These are phyloP conservation scores for Symphodus melops DNA, from an alignment of 2,113 vertebrate species.

Conservation along the genomic window DNA sequence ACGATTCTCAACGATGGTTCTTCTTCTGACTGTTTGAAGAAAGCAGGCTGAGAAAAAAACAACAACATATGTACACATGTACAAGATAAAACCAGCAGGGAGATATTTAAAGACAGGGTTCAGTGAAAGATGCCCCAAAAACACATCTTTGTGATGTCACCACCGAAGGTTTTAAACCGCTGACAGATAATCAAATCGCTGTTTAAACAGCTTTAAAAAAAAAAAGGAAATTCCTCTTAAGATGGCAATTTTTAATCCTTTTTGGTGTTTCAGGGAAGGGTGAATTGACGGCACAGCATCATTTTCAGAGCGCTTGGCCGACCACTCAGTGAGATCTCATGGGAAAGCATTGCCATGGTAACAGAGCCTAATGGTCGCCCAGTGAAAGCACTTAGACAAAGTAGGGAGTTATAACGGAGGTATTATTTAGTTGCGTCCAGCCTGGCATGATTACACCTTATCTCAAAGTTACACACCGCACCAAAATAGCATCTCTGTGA, in stretches of 20 bases:
- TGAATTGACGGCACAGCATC: conserved; percentile 41
- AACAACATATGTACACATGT: too few species aligned
- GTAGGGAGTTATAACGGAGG: conserved; percentile 68
- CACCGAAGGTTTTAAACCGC: too few species aligned
- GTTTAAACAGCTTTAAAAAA: conserved; percentile 1
- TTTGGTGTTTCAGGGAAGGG: conserved; percentile 22
- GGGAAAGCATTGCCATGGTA: conserved; percentile 78
- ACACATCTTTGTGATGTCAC: too few species aligned
- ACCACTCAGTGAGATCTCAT: conserved; percentile 56
- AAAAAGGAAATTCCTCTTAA: conserved; percentile 12
- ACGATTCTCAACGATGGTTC: too few species aligned
- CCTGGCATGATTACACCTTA: conserved; percentile 69
- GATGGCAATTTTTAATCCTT: conserved; percentile 15
- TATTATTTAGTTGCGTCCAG: conserved; percentile 74
- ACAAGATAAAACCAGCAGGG: too few species aligned
- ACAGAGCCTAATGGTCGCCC: conserved; percentile 73
- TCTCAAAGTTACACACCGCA: conserved; percentile 72
- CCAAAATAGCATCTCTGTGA: conserved; percentile 74
- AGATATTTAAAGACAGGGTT: too few species aligned
- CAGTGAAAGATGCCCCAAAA: too few species aligned
- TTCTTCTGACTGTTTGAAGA: too few species aligned
- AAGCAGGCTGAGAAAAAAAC: too few species aligned
- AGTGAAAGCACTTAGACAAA: conserved; percentile 73
- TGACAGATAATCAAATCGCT: not conserved
- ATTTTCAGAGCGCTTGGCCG: conserved; percentile 47